Evolutionary conservation across 2,113 vertebrate species (phyloP).

Genomic region (Chinchilla lanigera): DNA sequence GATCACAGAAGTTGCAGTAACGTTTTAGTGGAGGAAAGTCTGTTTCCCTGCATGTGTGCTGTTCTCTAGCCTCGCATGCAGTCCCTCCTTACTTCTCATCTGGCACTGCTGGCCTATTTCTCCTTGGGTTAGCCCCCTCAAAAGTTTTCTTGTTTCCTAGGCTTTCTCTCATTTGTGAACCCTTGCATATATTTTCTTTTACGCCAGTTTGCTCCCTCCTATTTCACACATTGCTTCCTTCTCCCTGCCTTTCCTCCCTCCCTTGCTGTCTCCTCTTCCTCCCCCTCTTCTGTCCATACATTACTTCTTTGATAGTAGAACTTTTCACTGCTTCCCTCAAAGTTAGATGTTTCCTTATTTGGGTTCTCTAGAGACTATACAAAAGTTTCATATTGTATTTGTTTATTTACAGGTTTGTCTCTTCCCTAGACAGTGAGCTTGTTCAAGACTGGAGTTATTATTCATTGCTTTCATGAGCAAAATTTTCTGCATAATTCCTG

Average conservation of each 20-base stretch:
- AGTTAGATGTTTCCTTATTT: slow-evolving; percentile 27
- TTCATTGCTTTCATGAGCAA: slow-evolving; percentile 25
- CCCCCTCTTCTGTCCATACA: neutral
- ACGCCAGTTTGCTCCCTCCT: neutral
- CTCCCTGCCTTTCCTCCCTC: neutral
- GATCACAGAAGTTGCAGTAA: neutral
- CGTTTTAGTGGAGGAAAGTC: neutral
- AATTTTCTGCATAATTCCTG: neutral
- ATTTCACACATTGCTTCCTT: neutral
- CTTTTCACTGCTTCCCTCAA: neutral
- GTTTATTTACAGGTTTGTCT: slow-evolving; percentile 11
- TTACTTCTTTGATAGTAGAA: neutral
- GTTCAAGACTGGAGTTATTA: neutral
- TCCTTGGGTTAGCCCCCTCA: neutral
- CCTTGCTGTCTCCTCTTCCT: neutral
- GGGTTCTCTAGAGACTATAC: neutral
- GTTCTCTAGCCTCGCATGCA: neutral
- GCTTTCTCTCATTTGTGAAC: neutral
- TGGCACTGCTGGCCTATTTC: neutral
- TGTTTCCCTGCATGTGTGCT: neutral
- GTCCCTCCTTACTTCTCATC: neutral
- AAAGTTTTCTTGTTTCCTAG: neutral
- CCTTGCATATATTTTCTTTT: neutral
- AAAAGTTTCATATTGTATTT: slow-evolving; percentile 28
- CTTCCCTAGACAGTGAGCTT: neutral